Conservation (phyloP, 2,113 vertebrate genomes). For the Etheostoma cragini region DNA sequence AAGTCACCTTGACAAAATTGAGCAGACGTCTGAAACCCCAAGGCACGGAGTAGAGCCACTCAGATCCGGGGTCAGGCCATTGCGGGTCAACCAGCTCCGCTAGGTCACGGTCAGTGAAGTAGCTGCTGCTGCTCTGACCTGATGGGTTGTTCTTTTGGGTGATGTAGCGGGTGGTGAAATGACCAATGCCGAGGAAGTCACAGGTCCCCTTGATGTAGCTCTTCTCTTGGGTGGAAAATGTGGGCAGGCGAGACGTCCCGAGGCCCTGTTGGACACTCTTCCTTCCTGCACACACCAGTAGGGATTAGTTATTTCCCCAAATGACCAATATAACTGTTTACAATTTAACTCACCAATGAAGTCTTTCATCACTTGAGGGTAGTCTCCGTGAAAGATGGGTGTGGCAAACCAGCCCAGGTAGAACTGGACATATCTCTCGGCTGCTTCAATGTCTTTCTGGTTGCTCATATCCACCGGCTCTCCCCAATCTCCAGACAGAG, state of each 20-base stretch:
- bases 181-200: slow-evolving; percentile 93
- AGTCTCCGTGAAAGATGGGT: slow-evolving; percentile 94
- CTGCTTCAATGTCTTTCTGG: slow-evolving; percentile 89
- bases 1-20: slow-evolving; percentile 92
- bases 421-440: slow-evolving; percentile 94
- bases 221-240: slow-evolving; percentile 92
- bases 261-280: slow-evolving; percentile 91
- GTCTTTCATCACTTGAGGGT: slow-evolving; percentile 96
- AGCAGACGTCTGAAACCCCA: slow-evolving; percentile 94
- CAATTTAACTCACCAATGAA: slow-evolving; percentile 84
- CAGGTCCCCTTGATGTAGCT: slow-evolving; percentile 92
- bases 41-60: slow-evolving; percentile 90
- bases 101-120: slow-evolving; percentile 88
- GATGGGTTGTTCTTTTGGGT: slow-evolving; percentile 86
- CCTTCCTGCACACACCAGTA: slow-evolving; percentile 79
- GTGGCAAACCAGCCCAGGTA: slow-evolving; percentile 96
- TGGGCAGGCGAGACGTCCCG: slow-evolving; percentile 87
- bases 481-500: slow-evolving; percentile 91
- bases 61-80: slow-evolving; percentile 90
- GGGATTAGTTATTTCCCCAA: not conserved
- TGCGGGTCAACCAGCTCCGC: slow-evolving; percentile 91
- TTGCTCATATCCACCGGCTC: slow-evolving; percentile 91
- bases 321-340: not conserved
- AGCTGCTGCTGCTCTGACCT: slow-evolving; percentile 82
- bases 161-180: slow-evolving; percentile 92